Base-by-base conservation (phyloP, 2,888 invertebrate species). In the Allophyes oxyacanthae region DNA sequence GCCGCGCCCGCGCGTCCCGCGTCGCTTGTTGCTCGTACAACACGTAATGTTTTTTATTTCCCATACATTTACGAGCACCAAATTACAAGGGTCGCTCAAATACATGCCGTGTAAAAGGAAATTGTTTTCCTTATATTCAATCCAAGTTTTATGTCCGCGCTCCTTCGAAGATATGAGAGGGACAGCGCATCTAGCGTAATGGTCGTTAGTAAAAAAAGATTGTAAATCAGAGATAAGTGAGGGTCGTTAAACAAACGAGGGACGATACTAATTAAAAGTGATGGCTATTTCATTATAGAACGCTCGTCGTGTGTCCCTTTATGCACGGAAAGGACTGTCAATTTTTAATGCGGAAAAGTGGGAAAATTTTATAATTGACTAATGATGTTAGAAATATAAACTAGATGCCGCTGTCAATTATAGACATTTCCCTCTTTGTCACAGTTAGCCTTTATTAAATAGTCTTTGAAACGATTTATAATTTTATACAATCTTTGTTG, bases 101-200 rank as follows among this genome's bases (percentile, higher is more conserved):
- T 11, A 42, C 57, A n/a, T 36, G 15, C 15, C 32, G 33, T 26
- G 49, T 44, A 37, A 43, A 41, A 42, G 42, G n/a, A 45, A 57
- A 51, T 65, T 57, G 58, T 42, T 64, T 50, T 65, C 45, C 38
- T 45, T 48, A 10, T 34, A 34, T 52, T 28, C 25, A n/a, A 8
- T 11, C 33, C 30, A 15, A n/a, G 4, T 30, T 14, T 32, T n/a
- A n/a, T n/a, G n/a, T 14, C 26, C 10, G n/a, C 7, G 8, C 6
- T 45, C 20, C 3, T 20, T 25, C 33, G 28, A 26, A 26, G 20
- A 28, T 1, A 7, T 7, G 36, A 36, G 25, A 15, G 10, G 15
- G 10, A 2, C 5, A 14, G 36, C 14, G 10, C 11, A 13, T 30
- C 10, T 9, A 9, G 5, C 20, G 11, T 32, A 14, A 26, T 20